Base-by-base conservation (phyloP, 2,797 vertebrate species). In the Enteromius fasciolatus region DNA sequence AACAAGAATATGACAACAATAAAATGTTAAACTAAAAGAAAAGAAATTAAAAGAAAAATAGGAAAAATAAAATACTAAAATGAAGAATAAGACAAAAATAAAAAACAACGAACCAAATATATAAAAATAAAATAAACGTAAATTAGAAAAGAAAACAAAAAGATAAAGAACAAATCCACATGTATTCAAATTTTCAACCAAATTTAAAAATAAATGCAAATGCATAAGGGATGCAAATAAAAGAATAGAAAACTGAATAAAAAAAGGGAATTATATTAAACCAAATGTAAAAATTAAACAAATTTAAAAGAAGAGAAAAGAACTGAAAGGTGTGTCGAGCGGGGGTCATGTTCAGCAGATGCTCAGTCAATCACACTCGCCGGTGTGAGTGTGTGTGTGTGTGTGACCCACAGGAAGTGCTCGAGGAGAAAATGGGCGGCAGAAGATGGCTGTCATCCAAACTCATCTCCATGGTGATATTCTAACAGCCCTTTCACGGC, bases 391-490 rank as follows among this genome's bases (percentile, higher is more conserved):
- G 17, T 52, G 76, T 36, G 48, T n/a, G 79, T 66, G 75, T 50
- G 17, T 52, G 76, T 36, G 76, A 87, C 84, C 76, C 68, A 64
- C 83, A 86, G 86, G 78, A 85, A 87, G 84, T 80, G 84, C n/a
- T 77, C 44, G 25, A 61, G 80, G 52, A 78, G 76, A 83, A 84
- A 66, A 80, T 72, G 80, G 80, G 57, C 67, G 11, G 76, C 52
- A 87, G 78, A 72, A 84, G 12, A 80, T 85, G 80, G 78, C 78
- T 76, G 76, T 68, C 33, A 1, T 78, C 80, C 81, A 86, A 80
- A 74, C 76, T 68, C 76, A 80, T 85, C 84, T 76, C 86, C 84
- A 87, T 87, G 84, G 84, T 80, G 86, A 87, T 73, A 44, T 82
- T 66, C 48, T 73, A 73, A 79, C 66, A 50, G 76, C 54, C 74